Percentiles rank a stretch among this genome's conserved stretches.
These are phyloP conservation scores for Amniataba percoides DNA, from an alignment of 2,797 vertebrate species.

Conservation along the genomic window DNA sequence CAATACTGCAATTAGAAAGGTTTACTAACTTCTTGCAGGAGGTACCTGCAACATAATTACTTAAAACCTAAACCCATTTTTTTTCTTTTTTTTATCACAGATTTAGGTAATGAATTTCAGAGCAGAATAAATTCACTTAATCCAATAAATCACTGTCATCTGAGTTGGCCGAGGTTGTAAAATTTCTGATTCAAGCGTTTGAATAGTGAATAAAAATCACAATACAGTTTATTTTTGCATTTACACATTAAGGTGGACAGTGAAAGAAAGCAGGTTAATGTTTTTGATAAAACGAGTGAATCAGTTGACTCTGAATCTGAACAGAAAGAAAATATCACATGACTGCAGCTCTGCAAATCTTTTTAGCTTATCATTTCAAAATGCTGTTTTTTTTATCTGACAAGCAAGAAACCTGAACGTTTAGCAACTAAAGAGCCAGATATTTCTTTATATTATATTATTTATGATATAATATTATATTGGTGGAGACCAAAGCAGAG, in stretches of 20 bases:
- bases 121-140: conserved; percentile 52
- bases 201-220: conserved; percentile 14
- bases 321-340: too few relatives aligned
- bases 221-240: not conserved
- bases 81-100: conserved; percentile 16
- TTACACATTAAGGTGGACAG: not conserved
- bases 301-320: not conserved
- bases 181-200: conserved; percentile 21
- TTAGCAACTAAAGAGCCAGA: too few relatives aligned
- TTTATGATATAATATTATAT: too few relatives aligned
- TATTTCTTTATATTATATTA: too few relatives aligned
- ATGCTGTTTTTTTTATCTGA: not conserved
- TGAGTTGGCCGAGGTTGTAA: not conserved
- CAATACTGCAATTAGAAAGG: conserved; percentile 75
- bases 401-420: not conserved
- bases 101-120: conserved; percentile 58
- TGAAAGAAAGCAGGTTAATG: not conserved
- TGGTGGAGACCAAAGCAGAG: too few relatives aligned
- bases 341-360: not conserved
- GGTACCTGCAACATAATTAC: conserved; percentile 70
- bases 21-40: conserved; percentile 72
- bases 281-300: not conserved
- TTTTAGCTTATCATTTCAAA: not conserved
- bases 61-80: conserved; percentile 43
- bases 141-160: conserved; percentile 53